Percentiles rank a stretch among this genome's conserved stretches.
Conservation (phyloP, 2,113 vertebrate species). For the Gasterosteus nipponicus region DNA sequence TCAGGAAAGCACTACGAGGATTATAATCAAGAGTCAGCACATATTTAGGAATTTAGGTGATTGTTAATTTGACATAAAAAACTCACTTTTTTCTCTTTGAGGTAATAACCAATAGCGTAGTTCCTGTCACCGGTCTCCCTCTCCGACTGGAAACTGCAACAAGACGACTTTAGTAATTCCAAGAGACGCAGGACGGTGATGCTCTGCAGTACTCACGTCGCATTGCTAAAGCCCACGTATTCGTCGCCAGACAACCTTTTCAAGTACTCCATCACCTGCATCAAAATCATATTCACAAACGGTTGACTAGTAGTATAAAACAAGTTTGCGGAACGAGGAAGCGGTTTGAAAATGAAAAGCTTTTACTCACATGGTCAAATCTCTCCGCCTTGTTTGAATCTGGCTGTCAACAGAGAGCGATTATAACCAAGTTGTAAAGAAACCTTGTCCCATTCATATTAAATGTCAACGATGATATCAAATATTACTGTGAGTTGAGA, state of each 20-base stretch:
- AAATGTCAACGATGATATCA: constrained; percentile 42
- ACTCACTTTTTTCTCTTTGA: constrained; percentile 90
- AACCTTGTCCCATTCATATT: constrained; percentile 16
- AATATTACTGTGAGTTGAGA: constrained; percentile 9
- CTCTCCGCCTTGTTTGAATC: constrained; percentile 87
- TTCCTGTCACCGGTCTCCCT: constrained; percentile 75
- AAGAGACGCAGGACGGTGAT: background rate
- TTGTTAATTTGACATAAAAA: background rate
- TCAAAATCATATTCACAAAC: constrained; percentile 8
- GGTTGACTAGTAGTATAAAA: background rate
- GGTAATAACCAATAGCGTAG: constrained; percentile 88
- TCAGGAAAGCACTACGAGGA: constrained; percentile 86
- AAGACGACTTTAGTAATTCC: constrained; percentile 6
- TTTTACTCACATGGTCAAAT: constrained; percentile 89
- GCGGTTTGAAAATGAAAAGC: background rate
- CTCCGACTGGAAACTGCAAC: constrained; percentile 75
- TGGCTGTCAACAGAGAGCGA: constrained; percentile 78
- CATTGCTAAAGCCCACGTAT: constrained; percentile 90
- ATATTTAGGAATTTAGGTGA: background rate
- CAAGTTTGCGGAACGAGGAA: background rate
- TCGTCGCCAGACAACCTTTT: constrained; percentile 86
- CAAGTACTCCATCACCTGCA: constrained; percentile 87
- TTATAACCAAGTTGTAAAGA: constrained; percentile 40
- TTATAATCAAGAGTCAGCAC: constrained; percentile 19
- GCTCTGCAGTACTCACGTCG: constrained; percentile 82